A percentile compares a stretch with the other conserved stretches of the same genome.
These are phyloP conservation scores for Parotocinclus haroldoi DNA, from an alignment of 2,797 vertebrate species.

Conservation along the genomic window DNA sequence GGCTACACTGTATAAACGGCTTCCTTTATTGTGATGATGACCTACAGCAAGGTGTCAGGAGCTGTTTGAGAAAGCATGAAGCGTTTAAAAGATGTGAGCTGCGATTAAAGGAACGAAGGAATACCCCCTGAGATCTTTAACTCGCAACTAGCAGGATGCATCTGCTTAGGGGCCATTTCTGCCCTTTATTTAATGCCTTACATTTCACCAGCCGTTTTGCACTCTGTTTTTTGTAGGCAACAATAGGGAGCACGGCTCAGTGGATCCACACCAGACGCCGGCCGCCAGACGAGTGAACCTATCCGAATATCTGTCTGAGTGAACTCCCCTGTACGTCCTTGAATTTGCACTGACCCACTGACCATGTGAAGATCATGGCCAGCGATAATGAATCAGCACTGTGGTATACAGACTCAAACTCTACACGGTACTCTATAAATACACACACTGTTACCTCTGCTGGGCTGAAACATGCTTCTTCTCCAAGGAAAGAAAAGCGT, in stretches of 20 bases:
- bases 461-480: too few relatives aligned
- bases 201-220: neutral
- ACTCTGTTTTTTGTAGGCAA: conserved; percentile 58
- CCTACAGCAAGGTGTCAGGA: neutral
- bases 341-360: too few relatives aligned
- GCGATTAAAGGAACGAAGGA: neutral
- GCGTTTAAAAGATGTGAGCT: conserved; percentile 2
- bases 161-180: conserved; percentile 10
- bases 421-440: too few relatives aligned
- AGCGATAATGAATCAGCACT: too few relatives aligned
- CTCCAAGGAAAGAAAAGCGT: too few relatives aligned
- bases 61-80: neutral
- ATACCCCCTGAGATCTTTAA: conserved; percentile 8
- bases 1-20: too few relatives aligned
- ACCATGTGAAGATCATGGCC: too few relatives aligned
- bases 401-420: too few relatives aligned
- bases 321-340: too few relatives aligned
- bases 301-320: too few relatives aligned
- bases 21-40: neutral
- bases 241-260: conserved; percentile 48
- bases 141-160: conserved; percentile 32
- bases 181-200: conserved; percentile 7
- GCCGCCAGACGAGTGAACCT: neutral
- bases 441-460: too few relatives aligned
- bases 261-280: conserved; percentile 46